Percentiles rank a stretch among this genome's conserved stretches.
Evolutionary conservation across 2,888 invertebrate genomes (phyloP).

Genomic region (Pseudanteris insignis): DNA sequence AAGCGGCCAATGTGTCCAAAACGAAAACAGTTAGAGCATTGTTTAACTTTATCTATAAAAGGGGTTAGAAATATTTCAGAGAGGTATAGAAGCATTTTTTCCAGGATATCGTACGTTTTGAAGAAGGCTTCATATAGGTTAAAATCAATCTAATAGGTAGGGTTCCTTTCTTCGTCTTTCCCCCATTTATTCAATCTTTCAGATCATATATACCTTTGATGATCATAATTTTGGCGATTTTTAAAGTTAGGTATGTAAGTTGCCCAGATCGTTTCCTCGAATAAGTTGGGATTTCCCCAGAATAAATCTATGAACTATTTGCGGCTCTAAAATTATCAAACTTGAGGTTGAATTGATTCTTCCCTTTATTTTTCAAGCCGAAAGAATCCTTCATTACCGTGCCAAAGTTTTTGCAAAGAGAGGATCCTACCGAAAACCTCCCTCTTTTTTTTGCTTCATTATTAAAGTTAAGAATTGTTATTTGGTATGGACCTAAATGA

Average conservation of each 20-base stretch:
- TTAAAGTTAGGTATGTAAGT: background rate
- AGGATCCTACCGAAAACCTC: background rate
- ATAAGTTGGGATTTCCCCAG: background rate
- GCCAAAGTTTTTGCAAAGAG: background rate
- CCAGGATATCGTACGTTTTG: background rate
- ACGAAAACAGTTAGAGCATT: background rate
- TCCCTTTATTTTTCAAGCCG: background rate
- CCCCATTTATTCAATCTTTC: background rate
- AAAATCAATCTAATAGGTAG: too few species aligned
- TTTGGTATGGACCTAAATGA: too few species aligned
- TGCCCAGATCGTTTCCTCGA: background rate
- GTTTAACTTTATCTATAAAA: constrained; percentile 1
- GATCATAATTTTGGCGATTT: background rate
- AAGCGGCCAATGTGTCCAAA: background rate
- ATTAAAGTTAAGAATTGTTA: too few species aligned
- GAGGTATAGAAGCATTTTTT: background rate
- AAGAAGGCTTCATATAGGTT: background rate
- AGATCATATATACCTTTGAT: background rate
- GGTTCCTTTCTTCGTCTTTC: background rate
- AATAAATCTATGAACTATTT: background rate
- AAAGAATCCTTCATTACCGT: background rate
- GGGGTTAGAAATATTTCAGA: background rate
- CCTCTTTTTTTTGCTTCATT: too few species aligned
- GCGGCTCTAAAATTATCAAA: background rate
- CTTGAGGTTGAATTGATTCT: background rate